Evolutionary conservation across 64 coral and sea anemone species (phyloP), one percentile per base, ranked within the genome.

Genomic region (Hydrozoanthus tunicans): DNA sequence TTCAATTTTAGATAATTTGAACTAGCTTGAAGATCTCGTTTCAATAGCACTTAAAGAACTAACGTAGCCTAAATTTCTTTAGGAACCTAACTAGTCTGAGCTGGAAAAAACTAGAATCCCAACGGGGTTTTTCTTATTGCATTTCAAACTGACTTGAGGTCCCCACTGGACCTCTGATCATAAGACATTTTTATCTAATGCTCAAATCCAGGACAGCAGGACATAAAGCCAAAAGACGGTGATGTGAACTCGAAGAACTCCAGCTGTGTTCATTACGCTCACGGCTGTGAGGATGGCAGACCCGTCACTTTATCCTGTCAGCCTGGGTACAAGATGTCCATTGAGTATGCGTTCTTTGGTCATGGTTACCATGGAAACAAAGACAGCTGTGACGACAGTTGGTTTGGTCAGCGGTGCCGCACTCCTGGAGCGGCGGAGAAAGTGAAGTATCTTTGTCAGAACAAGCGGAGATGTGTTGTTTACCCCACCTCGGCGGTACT

Each of bases 371-470:
- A 93, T 80, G 73, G 91, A 14, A 64, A 89, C 91, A 64, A 80
- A 52, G 86, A 85, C 26, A 89, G 74, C 17, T 93, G 91, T 26
- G 91, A 80, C 63, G 80, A 54, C 74, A 53, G 23, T 32, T 89
- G 26, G 60, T 5, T 89, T 62, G 54, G 81, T 6, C 91, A 93
- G 66, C 74, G 78, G 27, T 93, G 91, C 24, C 8, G 79, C 13
- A 58, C 79, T 7, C 61, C 5, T 7, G 79, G 91, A 74, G 88
- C 20, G 9, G 56, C 67, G 58, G 59, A 9, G 13, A 93, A 93
- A 78, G 62, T 89, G 15, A 93, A 79, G 72, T 89, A 89, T 60
- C 76, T 93, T 27, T 93, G 91, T 69, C 91, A 93, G 63, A 85
- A 93, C 83, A 93, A 79, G 62, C 59, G 60, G 83, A 89, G 58